Conservation (phyloP, 2,797 vertebrate genomes). For the Poeciliopsis presidionis region DNA sequence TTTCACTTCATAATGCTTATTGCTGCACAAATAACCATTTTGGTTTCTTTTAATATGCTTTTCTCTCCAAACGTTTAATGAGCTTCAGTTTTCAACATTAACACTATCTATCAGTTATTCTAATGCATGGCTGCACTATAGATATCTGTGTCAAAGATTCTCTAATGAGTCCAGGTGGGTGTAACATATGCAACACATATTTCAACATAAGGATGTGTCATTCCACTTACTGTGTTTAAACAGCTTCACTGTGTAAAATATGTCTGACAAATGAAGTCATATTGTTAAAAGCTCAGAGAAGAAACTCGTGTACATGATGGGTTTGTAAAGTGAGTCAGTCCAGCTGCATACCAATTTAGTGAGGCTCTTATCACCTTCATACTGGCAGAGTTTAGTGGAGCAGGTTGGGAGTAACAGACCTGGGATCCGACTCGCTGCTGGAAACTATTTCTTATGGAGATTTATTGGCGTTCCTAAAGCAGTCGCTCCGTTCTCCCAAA, state of each 20-base stretch:
- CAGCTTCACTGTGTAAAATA: slow-evolving; percentile 25
- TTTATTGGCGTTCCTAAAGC: slow-evolving; percentile 32
- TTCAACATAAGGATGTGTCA: slow-evolving; percentile 33
- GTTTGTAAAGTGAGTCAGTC: slow-evolving; percentile 3
- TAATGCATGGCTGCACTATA: slow-evolving; percentile 4
- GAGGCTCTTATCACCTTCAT: slow-evolving; percentile 28
- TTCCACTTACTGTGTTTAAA: slow-evolving; percentile 23
- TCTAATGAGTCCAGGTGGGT: slow-evolving; percentile 41
- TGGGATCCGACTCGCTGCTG: slow-evolving; percentile 22
- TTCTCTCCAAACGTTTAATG: neutral
- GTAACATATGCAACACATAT: slow-evolving; percentile 45
- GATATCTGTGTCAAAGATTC: slow-evolving; percentile 11
- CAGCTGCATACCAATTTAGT: slow-evolving; percentile 18
- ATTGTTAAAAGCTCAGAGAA: slow-evolving; percentile 36
- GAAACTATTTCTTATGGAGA: slow-evolving; percentile 33
- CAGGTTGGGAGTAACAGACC: slow-evolving; percentile 32
- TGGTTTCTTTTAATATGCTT: neutral
- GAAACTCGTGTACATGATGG: slow-evolving; percentile 17
- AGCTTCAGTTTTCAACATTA: slow-evolving; percentile 10
- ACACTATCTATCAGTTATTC: slow-evolving; percentile 8
- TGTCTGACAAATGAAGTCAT: slow-evolving; percentile 28
- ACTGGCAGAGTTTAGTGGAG: slow-evolving; percentile 30
- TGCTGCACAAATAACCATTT: slow-evolving; percentile 23
- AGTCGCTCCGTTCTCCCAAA: slow-evolving; percentile 22
- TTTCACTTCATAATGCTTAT: slow-evolving; percentile 5